Evolutionary conservation across 2,113 vertebrate species (phyloP).

Genomic region (Hypomesus transpacificus): DNA sequence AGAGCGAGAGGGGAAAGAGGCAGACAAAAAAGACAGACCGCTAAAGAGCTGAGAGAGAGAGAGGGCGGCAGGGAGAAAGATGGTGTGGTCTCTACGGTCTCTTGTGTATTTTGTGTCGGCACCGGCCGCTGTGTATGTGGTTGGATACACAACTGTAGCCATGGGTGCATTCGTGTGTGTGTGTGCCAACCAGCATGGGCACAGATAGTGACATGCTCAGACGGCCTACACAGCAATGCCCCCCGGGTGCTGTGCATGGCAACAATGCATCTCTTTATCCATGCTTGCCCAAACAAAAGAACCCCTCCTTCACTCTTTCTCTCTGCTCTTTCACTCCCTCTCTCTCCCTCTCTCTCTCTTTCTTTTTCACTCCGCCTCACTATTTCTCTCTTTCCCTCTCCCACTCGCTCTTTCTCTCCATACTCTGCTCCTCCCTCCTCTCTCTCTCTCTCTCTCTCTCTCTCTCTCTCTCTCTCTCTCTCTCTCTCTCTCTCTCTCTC

Average conservation of each 20-base stretch:
- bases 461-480: background rate
- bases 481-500: background rate
- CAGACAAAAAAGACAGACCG: conserved; percentile 6
- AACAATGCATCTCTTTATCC: conserved; percentile 26
- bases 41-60: background rate
- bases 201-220: background rate
- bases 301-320: conserved; percentile 1
- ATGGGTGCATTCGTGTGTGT: conserved; percentile 4
- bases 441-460: background rate
- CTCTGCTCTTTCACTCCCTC: background rate
- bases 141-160: background rate
- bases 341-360: background rate
- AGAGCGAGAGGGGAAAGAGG: background rate
- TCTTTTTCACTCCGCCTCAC: background rate
- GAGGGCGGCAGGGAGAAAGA: background rate
- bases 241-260: conserved; percentile 8
- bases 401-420: too few species aligned
- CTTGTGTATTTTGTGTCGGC: background rate
- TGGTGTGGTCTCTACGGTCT: background rate
- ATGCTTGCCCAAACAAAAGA: conserved; percentile 39
- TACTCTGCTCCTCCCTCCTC: background rate
- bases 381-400: background rate
- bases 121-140: too few species aligned
- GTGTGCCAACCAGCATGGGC: too few species aligned
- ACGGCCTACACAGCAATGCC: background rate